Conservation (phyloP, 1,140 invertebrate genomes). For the Hetaerina americana region DNA sequence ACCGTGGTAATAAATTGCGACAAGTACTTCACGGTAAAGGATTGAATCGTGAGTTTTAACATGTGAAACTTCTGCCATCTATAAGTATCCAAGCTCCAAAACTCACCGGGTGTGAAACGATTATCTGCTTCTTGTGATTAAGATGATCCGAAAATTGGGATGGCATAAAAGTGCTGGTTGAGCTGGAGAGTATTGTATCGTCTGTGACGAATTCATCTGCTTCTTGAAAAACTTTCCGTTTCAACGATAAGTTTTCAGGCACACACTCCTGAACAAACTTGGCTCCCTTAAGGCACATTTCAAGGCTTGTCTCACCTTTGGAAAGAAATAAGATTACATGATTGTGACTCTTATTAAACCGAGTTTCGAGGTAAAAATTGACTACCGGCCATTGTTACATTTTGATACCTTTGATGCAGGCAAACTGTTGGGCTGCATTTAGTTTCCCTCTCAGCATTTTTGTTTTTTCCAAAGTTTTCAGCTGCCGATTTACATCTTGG, state of each 20-base stretch:
- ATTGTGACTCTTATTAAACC: neutral
- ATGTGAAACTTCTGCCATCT: neutral
- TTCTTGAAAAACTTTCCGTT: constrained; percentile 63
- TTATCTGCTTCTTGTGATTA: constrained; percentile 57
- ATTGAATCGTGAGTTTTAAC: constrained; percentile 8
- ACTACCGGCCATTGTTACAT: neutral
- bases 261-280: constrained; percentile 82
- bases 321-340: constrained; percentile 18
- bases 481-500: constrained; percentile 55
- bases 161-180: constrained; percentile 79
- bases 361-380: neutral
- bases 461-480: constrained; percentile 52
- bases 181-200: constrained; percentile 71
- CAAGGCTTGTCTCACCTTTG: constrained; percentile 48
- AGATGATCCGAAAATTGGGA: constrained; percentile 71
- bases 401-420: constrained; percentile 58
- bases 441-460: constrained; percentile 60
- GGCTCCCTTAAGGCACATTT: constrained; percentile 52
- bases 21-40: no score
- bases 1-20: no score
- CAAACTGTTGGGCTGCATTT: constrained; percentile 56
- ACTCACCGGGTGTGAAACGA: constrained; percentile 78
- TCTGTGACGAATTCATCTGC: constrained; percentile 60
- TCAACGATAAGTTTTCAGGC: constrained; percentile 76
- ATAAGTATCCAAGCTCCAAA: constrained; percentile 8